phyloP scores from a whole-genome alignment of 2,888 invertebrate species.

The Cephus pygmeus region DNA sequence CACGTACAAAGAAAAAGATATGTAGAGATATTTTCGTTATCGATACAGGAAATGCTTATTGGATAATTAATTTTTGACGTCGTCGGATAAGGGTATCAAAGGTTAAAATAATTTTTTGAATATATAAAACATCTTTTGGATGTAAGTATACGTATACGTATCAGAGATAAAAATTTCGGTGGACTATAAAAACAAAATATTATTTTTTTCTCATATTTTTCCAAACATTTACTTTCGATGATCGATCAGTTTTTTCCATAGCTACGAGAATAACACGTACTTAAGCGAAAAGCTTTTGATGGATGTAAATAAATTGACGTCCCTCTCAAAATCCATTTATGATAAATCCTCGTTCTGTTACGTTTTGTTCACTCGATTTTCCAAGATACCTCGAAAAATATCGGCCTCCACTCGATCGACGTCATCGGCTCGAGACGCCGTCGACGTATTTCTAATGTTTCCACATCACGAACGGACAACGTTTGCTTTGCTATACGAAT shows the following conservation, averaged over 20 bases:
- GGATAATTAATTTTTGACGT: too few species aligned
- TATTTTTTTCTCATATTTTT: too few species aligned
- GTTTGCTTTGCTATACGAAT: not conserved
- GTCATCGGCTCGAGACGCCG: not conserved
- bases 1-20: not conserved
- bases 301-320: not conserved
- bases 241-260: not conserved
- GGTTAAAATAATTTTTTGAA: too few species aligned
- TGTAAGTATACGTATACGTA: not conserved
- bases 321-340: not conserved
- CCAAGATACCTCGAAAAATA: not conserved
- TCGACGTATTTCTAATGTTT: not conserved
- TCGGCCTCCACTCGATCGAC: not conserved
- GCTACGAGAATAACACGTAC: not conserved
- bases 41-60: too few species aligned
- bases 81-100: too few species aligned
- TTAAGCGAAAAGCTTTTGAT: not conserved
- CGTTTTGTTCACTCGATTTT: not conserved
- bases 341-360: not conserved
- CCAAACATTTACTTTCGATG: not conserved
- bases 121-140: too few species aligned
- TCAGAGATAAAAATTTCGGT: not conserved
- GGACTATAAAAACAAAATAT: not conserved
- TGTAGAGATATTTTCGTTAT: not conserved
- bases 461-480: not conserved